Evolutionary conservation across 2,113 vertebrate species (phyloP), one percentile per base, ranked within the genome.

Genomic region (Corythoichthys intestinalis): DNA sequence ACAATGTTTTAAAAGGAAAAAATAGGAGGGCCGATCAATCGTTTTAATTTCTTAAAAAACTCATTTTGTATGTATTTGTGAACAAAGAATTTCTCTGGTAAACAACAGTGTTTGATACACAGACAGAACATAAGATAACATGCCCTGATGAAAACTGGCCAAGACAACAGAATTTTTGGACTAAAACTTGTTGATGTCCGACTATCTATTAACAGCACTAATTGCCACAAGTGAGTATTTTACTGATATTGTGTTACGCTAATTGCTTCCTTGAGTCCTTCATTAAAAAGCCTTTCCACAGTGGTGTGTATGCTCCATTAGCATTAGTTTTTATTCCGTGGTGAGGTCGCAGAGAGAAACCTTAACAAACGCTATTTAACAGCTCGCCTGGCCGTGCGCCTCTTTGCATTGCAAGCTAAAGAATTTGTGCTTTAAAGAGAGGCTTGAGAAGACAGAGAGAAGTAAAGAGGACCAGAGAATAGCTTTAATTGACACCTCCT

Each of bases 401-500:
- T 84, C 75, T 82, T 71, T 85, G 74, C 84, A 89, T 90, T 74
- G 78, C 92, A 93, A 92, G 92, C 90, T 90, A 93, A 92, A 90
- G 73, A 80, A 93, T 93, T 93, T 69, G 75, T 70, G 77, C 70
- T 70, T 57, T 46, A 58, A 70, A 83, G 75, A 82, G 71, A 70
- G 82, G 83, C 78, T 86, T 85, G 85, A 88, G 78, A 80, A 72
- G 83, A 84, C 64, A 65, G 76, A 74, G 77, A 84, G 74, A 83
- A 84, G 35, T 83, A 73, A 77, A 78, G 82, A 69, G 65, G 77
- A 69, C 82, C 76, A 81, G 78, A 87, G 83, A 88, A 87, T 84
- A 75, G 78, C 70, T 83, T 95, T 94, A 93, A 94, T 91, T 94
- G 94, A 94, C 88, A 92, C 90, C 81, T 87, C 87, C 87, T 83